Evolutionary conservation across 2,888 invertebrate species (phyloP).

Genomic region (Oasisia sp.): DNA sequence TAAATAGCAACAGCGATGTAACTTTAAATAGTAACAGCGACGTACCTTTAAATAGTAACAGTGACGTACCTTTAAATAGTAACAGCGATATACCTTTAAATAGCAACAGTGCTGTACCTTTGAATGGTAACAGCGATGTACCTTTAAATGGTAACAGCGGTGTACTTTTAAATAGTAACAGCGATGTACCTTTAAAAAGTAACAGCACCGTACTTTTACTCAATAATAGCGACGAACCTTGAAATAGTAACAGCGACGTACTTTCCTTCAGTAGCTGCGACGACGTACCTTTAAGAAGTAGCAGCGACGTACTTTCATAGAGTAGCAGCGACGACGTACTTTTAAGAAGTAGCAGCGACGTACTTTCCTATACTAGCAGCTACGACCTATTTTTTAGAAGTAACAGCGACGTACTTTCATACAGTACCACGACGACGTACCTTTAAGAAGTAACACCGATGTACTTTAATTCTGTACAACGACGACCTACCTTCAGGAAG

Average conservation of each 20-base stretch:
- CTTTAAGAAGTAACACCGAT: neutral
- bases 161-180: neutral
- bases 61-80: neutral
- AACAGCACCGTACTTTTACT: neutral
- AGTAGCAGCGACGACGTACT: slow-evolving; percentile 20
- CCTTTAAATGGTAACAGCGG: neutral
- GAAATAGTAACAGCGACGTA: no score
- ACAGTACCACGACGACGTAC: neutral
- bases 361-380: no score
- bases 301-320: neutral
- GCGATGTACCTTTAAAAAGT: no score
- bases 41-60: neutral
- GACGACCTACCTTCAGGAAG: neutral
- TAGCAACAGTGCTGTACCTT: no score
- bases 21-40: neutral
- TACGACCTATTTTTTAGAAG: neutral
- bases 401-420: no score
- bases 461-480: no score
- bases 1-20: neutral
- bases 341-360: neutral
- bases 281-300: neutral
- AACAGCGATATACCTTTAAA: neutral
- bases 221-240: neutral
- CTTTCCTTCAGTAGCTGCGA: no score
- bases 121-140: neutral